Evolutionary conservation across 2,113 vertebrate genomes (phyloP).

Genomic region (Ophiodon elongatus): DNA sequence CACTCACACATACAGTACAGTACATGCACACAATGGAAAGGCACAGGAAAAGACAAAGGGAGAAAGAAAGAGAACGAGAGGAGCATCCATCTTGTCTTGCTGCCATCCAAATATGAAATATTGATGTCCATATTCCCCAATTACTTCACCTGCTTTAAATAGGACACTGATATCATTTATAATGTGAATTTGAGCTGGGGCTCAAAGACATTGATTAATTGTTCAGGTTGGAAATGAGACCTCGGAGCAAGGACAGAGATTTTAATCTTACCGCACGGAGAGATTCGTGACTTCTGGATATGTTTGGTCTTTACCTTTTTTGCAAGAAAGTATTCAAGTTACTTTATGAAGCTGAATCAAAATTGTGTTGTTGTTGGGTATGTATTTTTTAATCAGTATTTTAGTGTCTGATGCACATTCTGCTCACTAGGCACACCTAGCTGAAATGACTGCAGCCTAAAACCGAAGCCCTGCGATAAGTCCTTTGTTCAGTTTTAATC

Average conservation of each 20-base stretch:
- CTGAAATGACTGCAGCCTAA: neutral
- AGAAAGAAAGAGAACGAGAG: constrained; percentile 11
- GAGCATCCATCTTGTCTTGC: constrained; percentile 56
- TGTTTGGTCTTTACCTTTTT: neutral
- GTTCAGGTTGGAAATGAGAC: constrained; percentile 76
- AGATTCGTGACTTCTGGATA: constrained; percentile 11
- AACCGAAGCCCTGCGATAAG: neutral
- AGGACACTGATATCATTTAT: constrained; percentile 77
- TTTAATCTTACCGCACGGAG: constrained; percentile 51
- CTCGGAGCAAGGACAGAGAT: constrained; percentile 69
- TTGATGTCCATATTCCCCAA: constrained; percentile 74
- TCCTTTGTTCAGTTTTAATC: neutral
- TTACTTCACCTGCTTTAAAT: constrained; percentile 80
- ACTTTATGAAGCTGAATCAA: neutral
- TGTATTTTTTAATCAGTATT: neutral
- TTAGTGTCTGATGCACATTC: neutral
- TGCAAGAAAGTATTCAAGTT: neutral
- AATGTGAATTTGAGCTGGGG: constrained; percentile 77
- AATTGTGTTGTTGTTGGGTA: neutral
- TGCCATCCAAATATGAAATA: constrained; percentile 76
- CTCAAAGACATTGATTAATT: constrained; percentile 79
- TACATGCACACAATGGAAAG: constrained; percentile 10
- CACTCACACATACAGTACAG: constrained; percentile 33
- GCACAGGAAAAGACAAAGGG: neutral
- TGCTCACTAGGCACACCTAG: neutral